These are phyloP conservation scores for Carettochelys insculpta DNA, from an alignment of 2,113 vertebrate species.

Conservation along the genomic window DNA sequence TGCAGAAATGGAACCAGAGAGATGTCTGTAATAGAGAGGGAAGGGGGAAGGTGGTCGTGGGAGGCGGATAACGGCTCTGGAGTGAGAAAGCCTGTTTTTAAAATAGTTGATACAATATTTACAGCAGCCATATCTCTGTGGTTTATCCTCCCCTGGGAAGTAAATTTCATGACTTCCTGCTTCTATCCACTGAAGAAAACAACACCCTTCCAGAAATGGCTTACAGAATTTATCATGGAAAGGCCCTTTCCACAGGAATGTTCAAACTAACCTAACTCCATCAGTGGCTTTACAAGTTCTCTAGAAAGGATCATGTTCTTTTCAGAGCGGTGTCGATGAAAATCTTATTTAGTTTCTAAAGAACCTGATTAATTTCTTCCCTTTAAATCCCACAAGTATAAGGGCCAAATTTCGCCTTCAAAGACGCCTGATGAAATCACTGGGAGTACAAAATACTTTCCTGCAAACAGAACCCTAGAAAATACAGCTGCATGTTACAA, in stretches of 20 bases:
- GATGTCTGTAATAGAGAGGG: not conserved
- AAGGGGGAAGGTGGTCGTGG: not conserved
- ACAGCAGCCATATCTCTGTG: not conserved
- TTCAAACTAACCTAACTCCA: not conserved
- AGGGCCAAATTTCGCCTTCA: not conserved
- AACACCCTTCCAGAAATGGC: not conserved
- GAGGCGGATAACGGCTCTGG: rapidly evolving
- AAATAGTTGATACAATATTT: not conserved
- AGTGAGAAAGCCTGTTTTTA: not conserved
- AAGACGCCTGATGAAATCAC: not conserved
- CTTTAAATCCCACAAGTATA: not conserved
- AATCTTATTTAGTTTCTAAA: not conserved
- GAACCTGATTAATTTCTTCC: not conserved
- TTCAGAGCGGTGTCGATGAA: not conserved
- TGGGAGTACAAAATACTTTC: not conserved
- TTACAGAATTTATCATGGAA: not conserved
- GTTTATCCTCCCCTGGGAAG: not conserved
- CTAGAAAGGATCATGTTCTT: not conserved
- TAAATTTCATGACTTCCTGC: not conserved
- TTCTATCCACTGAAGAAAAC: not conserved
- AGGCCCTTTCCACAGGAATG: not conserved
- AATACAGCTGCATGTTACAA: not conserved
- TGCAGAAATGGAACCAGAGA: not conserved
- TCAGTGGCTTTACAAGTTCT: not conserved
- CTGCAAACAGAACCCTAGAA: not conserved